A percentile compares a stretch with the other conserved stretches of the same genome.
Conservation (phyloP, 2,113 vertebrate genomes). For the Ariopsis seemanni region DNA sequence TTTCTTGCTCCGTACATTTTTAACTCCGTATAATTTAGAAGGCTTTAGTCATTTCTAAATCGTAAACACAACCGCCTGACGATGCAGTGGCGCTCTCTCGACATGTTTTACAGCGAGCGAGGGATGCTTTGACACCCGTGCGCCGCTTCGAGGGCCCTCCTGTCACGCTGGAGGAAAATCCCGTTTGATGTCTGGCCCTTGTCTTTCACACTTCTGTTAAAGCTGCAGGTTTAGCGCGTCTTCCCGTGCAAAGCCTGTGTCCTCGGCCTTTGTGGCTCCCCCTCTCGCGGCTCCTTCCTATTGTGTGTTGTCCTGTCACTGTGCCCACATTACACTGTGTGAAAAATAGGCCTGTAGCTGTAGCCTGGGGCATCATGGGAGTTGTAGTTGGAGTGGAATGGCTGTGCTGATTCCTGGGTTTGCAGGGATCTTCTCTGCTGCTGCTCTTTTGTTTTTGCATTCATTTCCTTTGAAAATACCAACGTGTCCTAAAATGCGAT, state of each 20-base stretch:
- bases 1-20: background rate
- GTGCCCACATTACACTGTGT: slow-evolving; percentile 69
- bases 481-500: background rate
- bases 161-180: slow-evolving; percentile 79
- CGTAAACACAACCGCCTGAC: background rate
- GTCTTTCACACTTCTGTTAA: slow-evolving; percentile 79
- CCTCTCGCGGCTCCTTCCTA: slow-evolving; percentile 72
- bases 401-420: slow-evolving; percentile 35
- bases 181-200: slow-evolving; percentile 78
- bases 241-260: slow-evolving; percentile 78
- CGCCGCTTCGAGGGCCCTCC: slow-evolving; percentile 54
- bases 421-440: slow-evolving; percentile 39
- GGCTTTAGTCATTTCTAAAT: background rate
- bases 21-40: background rate
- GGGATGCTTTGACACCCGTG: slow-evolving; percentile 20
- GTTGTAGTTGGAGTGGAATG: slow-evolving; percentile 69
- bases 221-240: slow-evolving; percentile 78
- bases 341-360: slow-evolving; percentile 69
- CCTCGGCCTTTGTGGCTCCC: slow-evolving; percentile 73
- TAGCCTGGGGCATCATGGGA: slow-evolving; percentile 74
- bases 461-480: background rate
- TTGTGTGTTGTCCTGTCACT: slow-evolving; percentile 73
- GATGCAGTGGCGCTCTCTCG: slow-evolving; percentile 2
- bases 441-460: slow-evolving; percentile 21
- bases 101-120: slow-evolving; percentile 19